Conservation (phyloP, 2,888 invertebrate species). For the Leucophenga montana region DNA sequence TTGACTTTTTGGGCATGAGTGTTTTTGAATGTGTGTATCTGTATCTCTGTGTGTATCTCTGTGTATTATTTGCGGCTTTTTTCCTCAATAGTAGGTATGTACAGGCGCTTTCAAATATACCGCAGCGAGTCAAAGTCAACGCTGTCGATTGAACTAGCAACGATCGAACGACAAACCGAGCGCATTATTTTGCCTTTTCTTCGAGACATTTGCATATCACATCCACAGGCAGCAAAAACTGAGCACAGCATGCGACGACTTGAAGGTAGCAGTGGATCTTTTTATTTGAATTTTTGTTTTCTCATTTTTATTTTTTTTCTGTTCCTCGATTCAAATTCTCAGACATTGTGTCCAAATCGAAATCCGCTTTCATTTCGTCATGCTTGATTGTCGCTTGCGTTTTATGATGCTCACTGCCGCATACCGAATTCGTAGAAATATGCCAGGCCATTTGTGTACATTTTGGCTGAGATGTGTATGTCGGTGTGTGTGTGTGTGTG, state of each 20-base stretch:
- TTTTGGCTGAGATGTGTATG: neutral
- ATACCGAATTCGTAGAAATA: slow-evolving; percentile 55
- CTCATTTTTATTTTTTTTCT: too few relatives aligned
- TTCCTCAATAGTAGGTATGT: neutral
- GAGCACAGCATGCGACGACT: neutral
- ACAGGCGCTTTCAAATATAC: slow-evolving; percentile 17
- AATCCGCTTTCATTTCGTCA: slow-evolving; percentile 65
- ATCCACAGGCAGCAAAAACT: neutral
- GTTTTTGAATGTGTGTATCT: too few relatives aligned
- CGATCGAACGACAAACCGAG: slow-evolving; percentile 48
- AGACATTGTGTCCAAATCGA: slow-evolving; percentile 27
- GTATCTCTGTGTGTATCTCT: neutral
- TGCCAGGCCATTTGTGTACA: slow-evolving; percentile 24
- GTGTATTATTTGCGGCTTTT: slow-evolving; percentile 50
- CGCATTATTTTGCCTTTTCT: slow-evolving; percentile 52
- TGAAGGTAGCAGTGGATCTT: neutral
- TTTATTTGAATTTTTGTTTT: neutral
- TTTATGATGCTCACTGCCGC: slow-evolving; percentile 52
- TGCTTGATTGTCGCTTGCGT: slow-evolving; percentile 62
- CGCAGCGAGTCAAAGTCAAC: slow-evolving; percentile 17
- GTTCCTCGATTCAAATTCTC: too few relatives aligned
- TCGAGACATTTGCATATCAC: slow-evolving; percentile 55
- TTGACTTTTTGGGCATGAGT: slow-evolving; percentile 47
- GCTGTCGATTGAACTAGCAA: slow-evolving; percentile 34
- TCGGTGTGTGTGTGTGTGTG: neutral